Percentiles rank a stretch among this genome's conserved stretches.
Evolutionary conservation across 2,113 vertebrate genomes (phyloP).

Genomic region (Lophotis ruficrista): DNA sequence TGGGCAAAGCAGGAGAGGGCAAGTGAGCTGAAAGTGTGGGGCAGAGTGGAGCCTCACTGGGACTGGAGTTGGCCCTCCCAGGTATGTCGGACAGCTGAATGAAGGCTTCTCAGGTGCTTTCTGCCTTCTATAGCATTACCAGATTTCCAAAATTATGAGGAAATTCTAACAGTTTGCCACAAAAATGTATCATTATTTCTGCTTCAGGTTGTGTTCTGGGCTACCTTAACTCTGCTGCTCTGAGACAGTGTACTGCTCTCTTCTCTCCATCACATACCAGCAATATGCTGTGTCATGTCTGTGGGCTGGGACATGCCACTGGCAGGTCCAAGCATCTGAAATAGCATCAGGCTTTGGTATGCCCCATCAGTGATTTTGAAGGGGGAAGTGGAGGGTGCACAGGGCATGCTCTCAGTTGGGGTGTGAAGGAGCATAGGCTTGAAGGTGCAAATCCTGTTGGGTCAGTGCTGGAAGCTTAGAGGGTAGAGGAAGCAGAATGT

Average conservation of each 20-base stretch:
- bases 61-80: neutral
- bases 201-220: neutral
- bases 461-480: neutral
- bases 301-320: neutral
- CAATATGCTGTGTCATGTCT: fast-evolving
- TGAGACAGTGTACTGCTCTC: neutral
- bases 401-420: fast-evolving
- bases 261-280: neutral
- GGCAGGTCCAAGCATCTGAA: neutral
- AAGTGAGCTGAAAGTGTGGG: neutral
- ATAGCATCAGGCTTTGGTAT: neutral
- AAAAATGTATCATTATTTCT: neutral
- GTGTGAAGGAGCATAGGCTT: neutral
- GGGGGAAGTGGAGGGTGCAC: neutral
- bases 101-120: neutral
- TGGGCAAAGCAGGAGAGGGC: neutral
- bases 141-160: neutral
- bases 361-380: fast-evolving
- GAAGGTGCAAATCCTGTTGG: neutral
- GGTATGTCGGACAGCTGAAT: neutral
- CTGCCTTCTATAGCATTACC: neutral
- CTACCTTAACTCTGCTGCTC: neutral
- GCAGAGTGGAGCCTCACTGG: neutral
- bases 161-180: neutral
- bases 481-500: neutral